phyloP scores from a whole-genome alignment of 1,140 invertebrate species.

The Saccostrea echinata region DNA sequence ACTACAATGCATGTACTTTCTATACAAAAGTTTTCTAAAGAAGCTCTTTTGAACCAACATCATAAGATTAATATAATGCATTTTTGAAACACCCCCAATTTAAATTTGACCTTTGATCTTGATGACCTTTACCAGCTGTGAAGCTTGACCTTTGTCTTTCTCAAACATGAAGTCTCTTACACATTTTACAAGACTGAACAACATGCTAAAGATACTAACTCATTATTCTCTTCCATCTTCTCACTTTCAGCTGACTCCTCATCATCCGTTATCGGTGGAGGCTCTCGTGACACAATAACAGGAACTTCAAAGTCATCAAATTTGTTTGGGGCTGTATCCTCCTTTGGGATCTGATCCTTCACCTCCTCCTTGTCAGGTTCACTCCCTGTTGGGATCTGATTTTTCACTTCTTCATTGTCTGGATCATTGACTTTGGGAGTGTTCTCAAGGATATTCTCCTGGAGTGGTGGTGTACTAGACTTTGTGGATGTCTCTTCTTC shows the following conservation, averaged over 20 bases:
- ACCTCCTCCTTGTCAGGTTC: neutral
- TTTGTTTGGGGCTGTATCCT: neutral
- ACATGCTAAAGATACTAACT: constrained; percentile 11
- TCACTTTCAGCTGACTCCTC: constrained; percentile 60
- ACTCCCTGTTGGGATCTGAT: too few species aligned
- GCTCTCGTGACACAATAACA: constrained; percentile 53
- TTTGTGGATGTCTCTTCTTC: neutral
- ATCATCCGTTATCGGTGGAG: constrained; percentile 68
- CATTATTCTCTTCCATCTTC: constrained; percentile 41
- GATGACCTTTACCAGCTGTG: too few species aligned
- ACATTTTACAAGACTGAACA: too few species aligned
- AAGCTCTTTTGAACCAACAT: too few species aligned
- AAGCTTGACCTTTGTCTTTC: too few species aligned
- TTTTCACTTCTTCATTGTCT: too few species aligned
- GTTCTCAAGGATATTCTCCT: neutral
- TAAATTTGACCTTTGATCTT: too few species aligned
- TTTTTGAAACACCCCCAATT: too few species aligned
- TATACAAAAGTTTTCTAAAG: too few species aligned
- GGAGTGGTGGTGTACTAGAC: neutral
- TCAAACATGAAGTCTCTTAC: too few species aligned
- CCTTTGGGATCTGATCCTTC: neutral
- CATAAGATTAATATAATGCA: too few species aligned
- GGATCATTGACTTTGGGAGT: neutral
- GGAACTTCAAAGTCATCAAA: constrained; percentile 45
- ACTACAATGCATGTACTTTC: too few species aligned